A percentile compares a stretch with the other conserved stretches of the same genome.
These are phyloP conservation scores for Gandaritis pyraliata DNA, from an alignment of 2,888 invertebrate genomes.

Conservation along the genomic window DNA sequence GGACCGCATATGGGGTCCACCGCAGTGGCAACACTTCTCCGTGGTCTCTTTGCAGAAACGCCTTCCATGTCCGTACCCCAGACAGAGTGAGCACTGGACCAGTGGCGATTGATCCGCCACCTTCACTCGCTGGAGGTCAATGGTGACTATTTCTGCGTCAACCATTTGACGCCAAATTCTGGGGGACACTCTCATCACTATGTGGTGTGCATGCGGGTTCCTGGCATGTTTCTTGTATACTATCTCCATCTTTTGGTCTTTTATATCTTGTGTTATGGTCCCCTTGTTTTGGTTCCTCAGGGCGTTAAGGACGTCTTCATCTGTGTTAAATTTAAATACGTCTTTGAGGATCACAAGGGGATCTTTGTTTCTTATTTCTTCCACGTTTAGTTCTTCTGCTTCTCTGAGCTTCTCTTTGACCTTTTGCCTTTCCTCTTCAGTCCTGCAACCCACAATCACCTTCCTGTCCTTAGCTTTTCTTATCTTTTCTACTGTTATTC, in stretches of 20 bases:
- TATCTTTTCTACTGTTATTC: not conserved
- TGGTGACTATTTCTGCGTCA: not conserved
- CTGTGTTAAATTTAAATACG: not conserved
- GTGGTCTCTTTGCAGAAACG: not conserved
- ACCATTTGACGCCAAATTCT: not conserved
- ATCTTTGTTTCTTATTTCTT: not conserved
- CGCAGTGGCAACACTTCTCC: slow-evolving; percentile 3
- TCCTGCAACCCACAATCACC: not conserved
- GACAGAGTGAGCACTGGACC: too few species aligned
- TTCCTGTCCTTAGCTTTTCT: not conserved
- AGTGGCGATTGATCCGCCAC: too few species aligned
- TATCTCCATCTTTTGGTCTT: too few species aligned
- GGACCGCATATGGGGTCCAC: not conserved
- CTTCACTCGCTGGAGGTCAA: slow-evolving; percentile 2
- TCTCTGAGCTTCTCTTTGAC: not conserved
- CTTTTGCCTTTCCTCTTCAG: not conserved
- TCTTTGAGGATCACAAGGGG: not conserved
- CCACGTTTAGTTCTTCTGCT: too few species aligned
- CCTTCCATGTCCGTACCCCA: too few species aligned
- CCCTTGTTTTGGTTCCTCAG: not conserved
- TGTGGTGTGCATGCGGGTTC: slow-evolving; percentile 1
- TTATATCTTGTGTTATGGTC: not conserved
- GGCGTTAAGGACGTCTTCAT: not conserved
- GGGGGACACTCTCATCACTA: slow-evolving; percentile 1
- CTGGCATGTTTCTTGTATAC: too few species aligned